Conservation (phyloP, 2,113 vertebrate species). For the Chelonoidis abingdonii region DNA sequence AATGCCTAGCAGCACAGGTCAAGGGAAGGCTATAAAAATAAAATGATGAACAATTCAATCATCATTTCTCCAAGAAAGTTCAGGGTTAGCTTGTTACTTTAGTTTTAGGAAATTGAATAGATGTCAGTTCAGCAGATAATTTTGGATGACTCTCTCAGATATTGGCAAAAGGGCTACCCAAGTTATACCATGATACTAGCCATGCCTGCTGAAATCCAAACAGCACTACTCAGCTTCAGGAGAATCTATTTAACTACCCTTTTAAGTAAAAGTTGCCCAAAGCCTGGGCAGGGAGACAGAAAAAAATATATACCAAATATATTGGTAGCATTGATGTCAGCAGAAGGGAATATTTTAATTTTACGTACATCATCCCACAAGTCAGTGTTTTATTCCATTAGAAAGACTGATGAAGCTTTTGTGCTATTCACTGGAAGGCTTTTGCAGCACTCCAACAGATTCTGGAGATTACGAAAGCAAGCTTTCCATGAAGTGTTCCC, state of each 20-base stretch:
- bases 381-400: not conserved
- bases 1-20: not conserved
- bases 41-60: not conserved
- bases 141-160: not conserved
- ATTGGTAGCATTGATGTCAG: not conserved
- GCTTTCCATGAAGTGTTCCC: accelerated
- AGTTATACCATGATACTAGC: not conserved
- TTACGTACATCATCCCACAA: not conserved
- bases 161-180: not conserved
- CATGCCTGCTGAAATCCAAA: not conserved
- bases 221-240: not conserved
- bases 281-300: not conserved
- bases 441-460: not conserved
- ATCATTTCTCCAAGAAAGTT: not conserved
- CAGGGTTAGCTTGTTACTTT: not conserved
- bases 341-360: not conserved
- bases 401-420: not conserved
- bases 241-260: not conserved
- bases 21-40: not conserved
- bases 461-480: not conserved
- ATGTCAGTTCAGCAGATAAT: not conserved
- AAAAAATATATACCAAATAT: not conserved
- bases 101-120: not conserved
- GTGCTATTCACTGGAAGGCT: not conserved
- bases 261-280: not conserved